phyloP scores from a whole-genome alignment of 2,113 vertebrate species.

The Microtus montanus region DNA sequence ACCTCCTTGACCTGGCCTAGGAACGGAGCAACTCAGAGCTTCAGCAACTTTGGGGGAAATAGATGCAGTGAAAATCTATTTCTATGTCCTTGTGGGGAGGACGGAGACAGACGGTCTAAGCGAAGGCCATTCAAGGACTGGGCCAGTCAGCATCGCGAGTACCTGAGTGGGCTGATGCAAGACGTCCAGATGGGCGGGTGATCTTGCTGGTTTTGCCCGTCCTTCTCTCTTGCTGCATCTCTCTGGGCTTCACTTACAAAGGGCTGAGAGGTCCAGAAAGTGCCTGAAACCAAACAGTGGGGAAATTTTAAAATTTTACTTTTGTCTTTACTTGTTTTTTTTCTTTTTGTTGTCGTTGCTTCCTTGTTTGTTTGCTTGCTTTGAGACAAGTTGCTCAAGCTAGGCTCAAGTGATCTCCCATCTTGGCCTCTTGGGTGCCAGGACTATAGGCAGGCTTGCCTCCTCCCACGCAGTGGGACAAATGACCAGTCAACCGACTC shows the following conservation, averaged over 20 bases:
- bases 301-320: neutral
- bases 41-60: constrained; percentile 23
- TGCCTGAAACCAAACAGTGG: neutral
- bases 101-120: neutral
- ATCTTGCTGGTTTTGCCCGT: neutral
- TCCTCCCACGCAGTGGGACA: neutral
- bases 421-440: neutral
- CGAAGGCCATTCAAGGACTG: constrained; percentile 18
- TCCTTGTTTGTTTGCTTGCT: neutral
- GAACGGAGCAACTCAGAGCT: neutral
- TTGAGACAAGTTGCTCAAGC: neutral
- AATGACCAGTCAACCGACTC: neutral
- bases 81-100: constrained; percentile 13
- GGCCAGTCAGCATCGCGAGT: neutral
- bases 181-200: neutral
- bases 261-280: neutral
- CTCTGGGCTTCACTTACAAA: neutral
- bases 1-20: neutral
- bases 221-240: neutral
- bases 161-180: neutral
- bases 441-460: neutral
- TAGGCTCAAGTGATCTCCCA: neutral
- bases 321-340: neutral
- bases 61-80: constrained; percentile 54
- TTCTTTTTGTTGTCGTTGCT: neutral